These are phyloP conservation scores for Salticus scenicus DNA, from an alignment of 2,888 invertebrate genomes.

Conservation along the genomic window DNA sequence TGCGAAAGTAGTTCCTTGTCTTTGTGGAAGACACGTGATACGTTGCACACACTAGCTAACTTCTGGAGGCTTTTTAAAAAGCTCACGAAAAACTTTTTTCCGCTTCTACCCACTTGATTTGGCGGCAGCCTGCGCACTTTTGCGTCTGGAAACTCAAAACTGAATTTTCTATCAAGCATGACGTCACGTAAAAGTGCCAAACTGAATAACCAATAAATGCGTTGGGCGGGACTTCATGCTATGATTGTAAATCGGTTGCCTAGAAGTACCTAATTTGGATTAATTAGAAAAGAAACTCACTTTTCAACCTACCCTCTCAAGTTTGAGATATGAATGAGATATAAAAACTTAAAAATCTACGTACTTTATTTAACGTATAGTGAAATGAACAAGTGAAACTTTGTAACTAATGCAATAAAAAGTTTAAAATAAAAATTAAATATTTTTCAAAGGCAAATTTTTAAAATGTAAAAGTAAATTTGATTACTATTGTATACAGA, in stretches of 20 bases:
- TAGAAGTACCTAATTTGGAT: conserved; percentile 12
- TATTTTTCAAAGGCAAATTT: too few species aligned
- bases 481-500: too few species aligned
- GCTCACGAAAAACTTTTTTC: conserved; percentile 15
- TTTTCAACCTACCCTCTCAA: neutral
- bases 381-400: too few species aligned
- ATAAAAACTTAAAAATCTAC: too few species aligned
- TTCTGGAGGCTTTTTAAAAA: conserved; percentile 8
- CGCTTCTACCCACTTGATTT: conserved; percentile 36
- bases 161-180: conserved; percentile 46
- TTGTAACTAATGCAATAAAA: too few species aligned
- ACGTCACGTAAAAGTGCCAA: conserved; percentile 56
- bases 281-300: neutral
- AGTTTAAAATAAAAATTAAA: too few species aligned
- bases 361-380: too few species aligned
- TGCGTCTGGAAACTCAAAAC: conserved; percentile 46
- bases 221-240: neutral
- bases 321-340: too few species aligned
- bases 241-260: neutral
- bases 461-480: too few species aligned
- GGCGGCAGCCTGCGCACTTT: conserved; percentile 40
- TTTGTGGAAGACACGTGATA: neutral
- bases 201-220: conserved; percentile 42
- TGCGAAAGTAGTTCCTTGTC: neutral
- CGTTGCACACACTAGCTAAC: neutral